Conservation (phyloP, 2,888 invertebrate genomes). For the Macrophya alboannulata region DNA sequence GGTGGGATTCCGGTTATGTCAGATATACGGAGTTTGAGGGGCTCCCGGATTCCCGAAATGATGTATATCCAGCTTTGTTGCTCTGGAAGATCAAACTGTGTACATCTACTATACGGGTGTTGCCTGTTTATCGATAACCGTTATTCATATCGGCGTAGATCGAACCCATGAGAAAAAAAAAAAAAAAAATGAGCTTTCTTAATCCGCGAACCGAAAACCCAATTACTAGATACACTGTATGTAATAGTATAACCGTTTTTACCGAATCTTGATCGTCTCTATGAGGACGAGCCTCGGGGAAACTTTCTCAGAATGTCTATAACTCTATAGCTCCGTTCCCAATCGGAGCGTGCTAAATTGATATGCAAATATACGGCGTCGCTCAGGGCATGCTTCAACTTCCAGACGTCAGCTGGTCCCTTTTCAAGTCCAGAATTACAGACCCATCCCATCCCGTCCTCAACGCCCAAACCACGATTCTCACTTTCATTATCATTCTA, state of each 20-base stretch:
- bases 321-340: background rate
- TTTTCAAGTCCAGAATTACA: slow-evolving; percentile 41
- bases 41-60: background rate
- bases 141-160: too few species aligned
- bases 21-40: slow-evolving; percentile 11
- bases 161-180: too few species aligned
- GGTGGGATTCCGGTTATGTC: background rate
- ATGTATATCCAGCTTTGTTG: background rate
- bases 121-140: background rate
- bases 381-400: slow-evolving; percentile 49
- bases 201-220: background rate
- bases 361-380: slow-evolving; percentile 41
- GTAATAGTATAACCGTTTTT: background rate
- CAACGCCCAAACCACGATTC: background rate
- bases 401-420: slow-evolving; percentile 55
- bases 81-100: background rate
- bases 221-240: background rate
- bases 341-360: slow-evolving; percentile 48
- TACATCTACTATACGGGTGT: too few species aligned
- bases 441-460: slow-evolving; percentile 65
- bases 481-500: background rate
- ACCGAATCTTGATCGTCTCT: background rate
- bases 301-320: background rate
- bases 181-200: too few species aligned
- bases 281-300: background rate